Evolutionary conservation across 2,113 vertebrate species (phyloP).

Genomic region (Oreochromis niloticus): DNA sequence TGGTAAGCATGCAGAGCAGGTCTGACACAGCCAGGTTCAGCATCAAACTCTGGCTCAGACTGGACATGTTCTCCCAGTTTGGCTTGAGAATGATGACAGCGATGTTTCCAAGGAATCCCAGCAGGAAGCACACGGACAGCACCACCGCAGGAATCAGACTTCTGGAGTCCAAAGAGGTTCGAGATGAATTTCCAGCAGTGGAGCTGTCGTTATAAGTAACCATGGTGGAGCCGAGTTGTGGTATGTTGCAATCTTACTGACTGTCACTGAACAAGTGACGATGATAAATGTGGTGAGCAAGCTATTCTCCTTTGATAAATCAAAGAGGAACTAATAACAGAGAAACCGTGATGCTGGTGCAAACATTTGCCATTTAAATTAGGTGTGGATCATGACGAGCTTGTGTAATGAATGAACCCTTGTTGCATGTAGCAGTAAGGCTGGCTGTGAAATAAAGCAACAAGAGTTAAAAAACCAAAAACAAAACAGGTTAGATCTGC

Average conservation of each 20-base stretch:
- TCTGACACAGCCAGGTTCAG: constrained; percentile 27
- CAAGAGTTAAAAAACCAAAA: neutral
- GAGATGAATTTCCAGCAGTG: neutral
- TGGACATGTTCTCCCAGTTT: neutral
- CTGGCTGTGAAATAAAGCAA: neutral
- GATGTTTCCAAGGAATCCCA: constrained; percentile 28
- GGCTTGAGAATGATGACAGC: neutral
- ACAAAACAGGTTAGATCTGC: neutral
- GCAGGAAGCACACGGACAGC: constrained; percentile 5
- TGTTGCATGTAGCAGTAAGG: neutral
- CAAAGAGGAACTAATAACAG: neutral
- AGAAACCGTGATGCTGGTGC: neutral
- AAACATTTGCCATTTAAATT: neutral
- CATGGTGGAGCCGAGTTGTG: neutral
- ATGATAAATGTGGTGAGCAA: neutral
- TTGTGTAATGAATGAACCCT: neutral
- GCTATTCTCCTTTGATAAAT: neutral
- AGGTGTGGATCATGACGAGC: neutral
- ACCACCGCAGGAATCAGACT: neutral
- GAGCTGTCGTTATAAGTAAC: neutral
- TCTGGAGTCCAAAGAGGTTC: neutral
- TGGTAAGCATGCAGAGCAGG: constrained; percentile 1
- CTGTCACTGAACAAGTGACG: neutral
- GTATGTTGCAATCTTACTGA: neutral
- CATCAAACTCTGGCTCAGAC: constrained; percentile 9